Conservation (phyloP, 2,888 invertebrate species). For the Melanargia galathea region DNA sequence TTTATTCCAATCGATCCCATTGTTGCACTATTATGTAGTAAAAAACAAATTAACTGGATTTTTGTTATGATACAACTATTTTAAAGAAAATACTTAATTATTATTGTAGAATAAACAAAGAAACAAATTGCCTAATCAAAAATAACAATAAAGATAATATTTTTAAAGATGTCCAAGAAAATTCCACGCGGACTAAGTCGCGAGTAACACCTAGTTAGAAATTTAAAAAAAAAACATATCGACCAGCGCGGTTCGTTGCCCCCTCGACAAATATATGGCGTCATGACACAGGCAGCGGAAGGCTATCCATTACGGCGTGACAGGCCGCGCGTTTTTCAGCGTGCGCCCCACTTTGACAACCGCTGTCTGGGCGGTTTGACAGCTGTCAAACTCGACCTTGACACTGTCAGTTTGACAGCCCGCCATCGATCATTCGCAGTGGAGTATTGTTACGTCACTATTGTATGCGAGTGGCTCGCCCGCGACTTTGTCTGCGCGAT, state of each 20-base stretch:
- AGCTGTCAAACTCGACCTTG: slow-evolving; percentile 71
- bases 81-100: too few relatives aligned
- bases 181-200: too few relatives aligned
- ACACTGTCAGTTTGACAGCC: slow-evolving; percentile 56
- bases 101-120: too few relatives aligned
- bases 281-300: slow-evolving; percentile 50
- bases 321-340: slow-evolving; percentile 70
- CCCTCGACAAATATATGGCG: slow-evolving; percentile 59
- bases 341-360: slow-evolving; percentile 59
- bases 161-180: too few relatives aligned
- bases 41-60: too few relatives aligned
- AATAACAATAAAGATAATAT: too few relatives aligned
- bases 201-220: slow-evolving; percentile 36
- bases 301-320: slow-evolving; percentile 74
- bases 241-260: slow-evolving; percentile 56
- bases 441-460: slow-evolving; percentile 42
- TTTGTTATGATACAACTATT: too few relatives aligned
- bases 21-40: too few relatives aligned
- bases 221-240: slow-evolving; percentile 43
- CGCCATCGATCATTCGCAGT: slow-evolving; percentile 60
- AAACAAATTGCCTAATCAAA: too few relatives aligned
- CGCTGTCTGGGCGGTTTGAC: slow-evolving; percentile 50
- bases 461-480: slow-evolving; percentile 31
- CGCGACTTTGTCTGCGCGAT: neutral
- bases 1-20: too few relatives aligned